Evolutionary conservation across 2,113 vertebrate genomes (phyloP), one percentile per base, ranked within the genome.

Genomic region (Marcusenius ussheri): DNA sequence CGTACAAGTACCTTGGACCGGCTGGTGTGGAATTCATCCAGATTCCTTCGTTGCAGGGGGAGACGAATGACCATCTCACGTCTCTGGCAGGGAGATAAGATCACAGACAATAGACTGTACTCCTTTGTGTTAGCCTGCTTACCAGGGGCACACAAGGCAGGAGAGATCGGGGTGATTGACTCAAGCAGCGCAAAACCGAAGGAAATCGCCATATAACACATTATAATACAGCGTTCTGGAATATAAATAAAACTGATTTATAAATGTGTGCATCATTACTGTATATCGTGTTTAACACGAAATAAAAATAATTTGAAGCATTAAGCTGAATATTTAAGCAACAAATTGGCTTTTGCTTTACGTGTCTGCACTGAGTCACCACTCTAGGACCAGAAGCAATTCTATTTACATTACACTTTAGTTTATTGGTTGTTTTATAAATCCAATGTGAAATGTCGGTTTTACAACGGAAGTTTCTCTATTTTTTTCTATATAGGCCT

Each of bases 21-120:
- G 86, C 87, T 91, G 90, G 88, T 89, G 90, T 70, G 89, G 92
- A 92, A 91, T 93, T 90, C 85, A 84, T 88, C 19, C 42, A 87
- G 88, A 93, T 91, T 92, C 92, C 91, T 53, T 51, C 83, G 80
- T 90, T 88, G 70, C 35, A 45, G 83, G 21, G 50, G n/a, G 2
- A 87, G n/a, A 89, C 66, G 70, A 50, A 89, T 70, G 13, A 31
- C 51, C 7, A 31, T 42, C 21, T 58, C 49, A 35, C 7, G 31
- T 89, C 86, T 87, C 27, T 86, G 46, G 10, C 46, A 45, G 3
- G 24, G 42, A 80, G 19, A 51, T 31, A 53, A 83, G 49, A 80
- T 83, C 21, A n/a, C 11, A 62, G 35, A 89, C 46, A 84, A 85
- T 84, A 83, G 51, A 84, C 77, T 89, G 89, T 58, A 84, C 51